Base-by-base conservation (phyloP, 2,113 vertebrate species). In the Sinocyclocheilus rhinocerous region DNA sequence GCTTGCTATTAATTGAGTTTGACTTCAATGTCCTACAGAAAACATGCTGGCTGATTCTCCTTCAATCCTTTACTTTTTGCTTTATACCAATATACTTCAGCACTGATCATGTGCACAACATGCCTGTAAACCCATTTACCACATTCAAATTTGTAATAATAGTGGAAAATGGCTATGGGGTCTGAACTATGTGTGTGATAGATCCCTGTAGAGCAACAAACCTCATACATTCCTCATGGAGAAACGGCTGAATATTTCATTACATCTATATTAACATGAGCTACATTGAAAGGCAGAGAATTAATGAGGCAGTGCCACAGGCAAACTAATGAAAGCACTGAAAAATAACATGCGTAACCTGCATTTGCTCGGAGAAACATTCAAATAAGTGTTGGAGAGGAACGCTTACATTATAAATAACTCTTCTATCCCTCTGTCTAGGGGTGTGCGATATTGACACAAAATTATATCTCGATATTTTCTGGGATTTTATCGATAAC, bases 171-270 rank as follows among this genome's bases (percentile, higher is more conserved):
- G 11, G 42, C 12, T 26, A 50, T n/a, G 73, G n/a, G 81, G 72
- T 84, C 70, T 86, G 72, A 86, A 77, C 76, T 85, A 76, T 67
- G 29, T 36, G 76, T 65, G 82, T 75, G 26, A 87, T 77, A 61
- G 50, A 84, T 89, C 77, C 79, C 76, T 77, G 76, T 55, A 29
- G 81, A 78, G 78, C 78, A 87, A 81, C 84, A 86, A 83, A 77
- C 75, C 73, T 86, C 72, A 85, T 83, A 81, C 85, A 78, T 88
- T 83, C 86, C 80, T 84, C 61, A 73, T 45, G 86, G 48, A 61
- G 61, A 76, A 36, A 63, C 15, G 52, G 26, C 50, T 61, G 67
- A 83, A 87, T 89, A 85, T 79, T 80, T 89, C 81, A 86, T 88
- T 76, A 84, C 26, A 78, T 76, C 67, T 81, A 59, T 85, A 85